Base-by-base conservation (phyloP, 2,797 vertebrate genomes). In the Channallabes apus region DNA sequence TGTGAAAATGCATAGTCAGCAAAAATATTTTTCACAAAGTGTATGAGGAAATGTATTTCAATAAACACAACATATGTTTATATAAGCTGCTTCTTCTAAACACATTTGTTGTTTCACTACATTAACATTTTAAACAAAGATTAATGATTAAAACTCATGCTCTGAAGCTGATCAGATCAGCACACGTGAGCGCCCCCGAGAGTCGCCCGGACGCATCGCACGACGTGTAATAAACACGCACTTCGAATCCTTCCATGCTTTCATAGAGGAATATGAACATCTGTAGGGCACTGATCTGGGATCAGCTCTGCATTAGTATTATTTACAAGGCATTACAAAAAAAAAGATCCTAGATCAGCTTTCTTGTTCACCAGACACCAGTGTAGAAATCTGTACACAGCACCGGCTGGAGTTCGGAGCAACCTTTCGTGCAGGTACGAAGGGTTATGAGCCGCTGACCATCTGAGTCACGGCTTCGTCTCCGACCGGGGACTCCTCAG, bases 381-480 rank as follows among this genome's bases (percentile, higher is more conserved):
- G 76, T 51, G 73, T 51, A 71, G 58, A 67, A 72, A 46, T 22
- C 20, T 32, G 61, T 76, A 84, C 76, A 80, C 61, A 85, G 38
- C 51, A 41, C 56, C 35, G 58, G 62, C 18, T 77, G n/a, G 51
- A 79, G 75, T 59, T 24, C 3, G 24, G 64, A 32, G 54, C 20
- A 58, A 61, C 15, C 3, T 29, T 24, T 51, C 51, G 17, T 17
- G 15, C 51, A 24, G 22, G 22, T 59, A 58, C 68, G 27, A 56
- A 24, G 27, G 56, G 77, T 96, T 97, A 97, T 59, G 97, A 97
- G 88, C 97, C 96, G 86, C 97, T 92, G 93, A 99, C 97, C 95
- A 98, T 97, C 92, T 98, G 97, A 92, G 95, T 96, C 94, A 98
- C 97, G 0, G 95, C 96, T 90, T 98, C 97, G 82, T 99, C 97